Conservation (phyloP, 2,888 invertebrate genomes). For the Odontocerum albicorne region DNA sequence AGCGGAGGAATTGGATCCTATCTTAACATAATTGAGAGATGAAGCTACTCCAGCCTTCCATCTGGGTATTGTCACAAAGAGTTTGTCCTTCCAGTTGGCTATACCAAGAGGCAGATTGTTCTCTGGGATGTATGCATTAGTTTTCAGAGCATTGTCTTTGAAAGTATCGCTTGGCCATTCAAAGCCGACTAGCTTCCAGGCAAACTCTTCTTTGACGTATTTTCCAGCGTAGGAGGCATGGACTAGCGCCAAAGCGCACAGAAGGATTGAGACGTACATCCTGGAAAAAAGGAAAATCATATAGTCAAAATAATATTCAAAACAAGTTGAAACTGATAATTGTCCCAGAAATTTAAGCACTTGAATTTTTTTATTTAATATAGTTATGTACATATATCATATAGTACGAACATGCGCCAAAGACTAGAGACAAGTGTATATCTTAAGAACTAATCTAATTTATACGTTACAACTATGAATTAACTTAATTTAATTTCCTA, state of each 20-base stretch:
- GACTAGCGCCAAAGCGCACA: constrained; percentile 41
- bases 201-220: constrained; percentile 63
- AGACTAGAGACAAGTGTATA: too few species aligned
- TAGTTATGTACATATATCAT: too few species aligned
- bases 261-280: constrained; percentile 18
- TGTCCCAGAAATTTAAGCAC: too few species aligned
- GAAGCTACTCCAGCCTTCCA: constrained; percentile 74
- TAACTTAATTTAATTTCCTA: too few species aligned
- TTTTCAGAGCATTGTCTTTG: constrained; percentile 61
- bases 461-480: too few species aligned
- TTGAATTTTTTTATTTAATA: too few species aligned
- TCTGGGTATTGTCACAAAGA: constrained; percentile 69
- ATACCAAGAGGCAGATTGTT: constrained; percentile 72
- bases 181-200: constrained; percentile 70
- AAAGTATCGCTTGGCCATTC: constrained; percentile 65
- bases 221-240: constrained; percentile 47
- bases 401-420: too few species aligned
- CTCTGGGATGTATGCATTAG: constrained; percentile 61
- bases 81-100: constrained; percentile 70
- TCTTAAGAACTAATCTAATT: too few species aligned
- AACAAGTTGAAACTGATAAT: too few species aligned
- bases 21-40: constrained; percentile 66
- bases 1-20: constrained; percentile 67
- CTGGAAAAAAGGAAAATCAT: constrained; percentile 6
- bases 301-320: too few species aligned